Conservation (phyloP, 2,888 invertebrate species). For the Cephus rjabovi region DNA sequence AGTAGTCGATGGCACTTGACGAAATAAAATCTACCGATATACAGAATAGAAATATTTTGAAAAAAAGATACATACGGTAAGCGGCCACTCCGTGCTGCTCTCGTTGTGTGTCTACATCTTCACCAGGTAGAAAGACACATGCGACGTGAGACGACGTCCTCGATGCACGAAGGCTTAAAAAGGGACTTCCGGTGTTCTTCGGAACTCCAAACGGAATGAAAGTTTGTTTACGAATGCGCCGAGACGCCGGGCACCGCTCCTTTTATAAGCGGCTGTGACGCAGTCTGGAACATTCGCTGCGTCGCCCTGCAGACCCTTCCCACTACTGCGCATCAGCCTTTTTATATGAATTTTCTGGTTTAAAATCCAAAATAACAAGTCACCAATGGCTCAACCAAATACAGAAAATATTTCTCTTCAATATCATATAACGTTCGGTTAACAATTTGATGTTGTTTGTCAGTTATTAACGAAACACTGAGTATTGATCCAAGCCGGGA, state of each 20-base stretch:
- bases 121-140: constrained; percentile 15
- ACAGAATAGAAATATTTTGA: constrained; percentile 2
- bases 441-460: neutral
- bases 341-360: too few relatives aligned
- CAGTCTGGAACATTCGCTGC: constrained; percentile 45
- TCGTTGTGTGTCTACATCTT: constrained; percentile 58
- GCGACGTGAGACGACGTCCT: neutral
- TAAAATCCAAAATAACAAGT: too few relatives aligned
- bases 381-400: too few relatives aligned
- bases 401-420: too few relatives aligned
- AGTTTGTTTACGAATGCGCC: constrained; percentile 59
- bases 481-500: constrained; percentile 56
- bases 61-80: constrained; percentile 53
- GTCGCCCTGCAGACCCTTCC: constrained; percentile 15
- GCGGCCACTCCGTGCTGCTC: constrained; percentile 58
- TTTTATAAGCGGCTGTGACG: constrained; percentile 57
- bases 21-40: neutral
- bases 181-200: constrained; percentile 44
- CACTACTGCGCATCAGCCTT: neutral
- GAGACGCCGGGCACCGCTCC: constrained; percentile 34
- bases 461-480: neutral
- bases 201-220: constrained; percentile 46
- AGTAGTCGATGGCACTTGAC: too few relatives aligned
- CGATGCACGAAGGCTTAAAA: constrained; percentile 11
- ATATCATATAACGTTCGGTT: too few relatives aligned